Evolutionary conservation across 2,888 invertebrate genomes (phyloP).

Genomic region (Pyrocoelia pectoralis): DNA sequence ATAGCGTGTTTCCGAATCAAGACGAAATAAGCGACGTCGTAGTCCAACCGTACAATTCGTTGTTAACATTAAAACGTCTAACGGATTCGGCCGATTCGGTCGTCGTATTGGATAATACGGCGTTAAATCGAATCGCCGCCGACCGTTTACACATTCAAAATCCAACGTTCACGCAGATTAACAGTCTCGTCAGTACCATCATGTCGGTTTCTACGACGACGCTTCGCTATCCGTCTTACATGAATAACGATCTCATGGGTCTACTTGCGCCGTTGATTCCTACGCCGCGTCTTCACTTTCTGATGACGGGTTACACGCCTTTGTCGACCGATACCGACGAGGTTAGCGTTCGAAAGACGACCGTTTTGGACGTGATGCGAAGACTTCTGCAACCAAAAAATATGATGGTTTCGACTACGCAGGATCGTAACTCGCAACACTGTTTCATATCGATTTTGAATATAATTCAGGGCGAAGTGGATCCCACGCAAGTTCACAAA

Average conservation of each 20-base stretch:
- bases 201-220: conserved; percentile 99
- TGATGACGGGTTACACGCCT: conserved; percentile 99
- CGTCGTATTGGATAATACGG: conserved; percentile 97
- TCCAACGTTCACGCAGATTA: conserved; percentile 96
- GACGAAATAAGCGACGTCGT: conserved; percentile 97
- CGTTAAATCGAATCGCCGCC: conserved; percentile 90
- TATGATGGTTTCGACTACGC: conserved; percentile 98
- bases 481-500: conserved; percentile 97
- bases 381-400: conserved; percentile 96
- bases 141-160: conserved; percentile 95
- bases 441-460: conserved; percentile 98
- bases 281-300: conserved; percentile 95
- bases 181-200: conserved; percentile 95
- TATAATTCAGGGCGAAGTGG: conserved; percentile 98
- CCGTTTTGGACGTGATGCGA: conserved; percentile 97
- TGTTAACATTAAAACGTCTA: conserved; percentile 91
- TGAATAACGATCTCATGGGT: conserved; percentile 97
- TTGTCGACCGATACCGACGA: conserved; percentile 86
- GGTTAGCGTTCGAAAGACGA: conserved; percentile 86
- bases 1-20: conserved; percentile 98
- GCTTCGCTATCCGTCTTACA: conserved; percentile 94
- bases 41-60: conserved; percentile 95
- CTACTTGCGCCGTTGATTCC: conserved; percentile 95
- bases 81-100: conserved; percentile 97
- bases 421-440: conserved; percentile 86